Conservation (phyloP, 2,888 invertebrate species). For the Hypomecis punctinalis region DNA sequence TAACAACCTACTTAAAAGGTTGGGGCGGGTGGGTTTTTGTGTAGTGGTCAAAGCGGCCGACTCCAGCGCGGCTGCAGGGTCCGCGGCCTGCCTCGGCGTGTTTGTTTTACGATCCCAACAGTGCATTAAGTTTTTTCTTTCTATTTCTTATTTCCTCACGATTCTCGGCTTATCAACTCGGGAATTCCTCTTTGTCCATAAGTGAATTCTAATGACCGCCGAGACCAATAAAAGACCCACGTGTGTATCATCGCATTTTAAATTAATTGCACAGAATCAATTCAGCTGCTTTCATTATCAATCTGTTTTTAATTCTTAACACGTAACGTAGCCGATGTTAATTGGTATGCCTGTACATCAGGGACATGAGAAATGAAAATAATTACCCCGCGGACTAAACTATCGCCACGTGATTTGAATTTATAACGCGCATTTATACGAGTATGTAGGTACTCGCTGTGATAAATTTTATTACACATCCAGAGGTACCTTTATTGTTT, state of each 20-base stretch:
- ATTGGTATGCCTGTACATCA: slow-evolving; percentile 62
- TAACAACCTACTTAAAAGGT: slow-evolving; percentile 85
- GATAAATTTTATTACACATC: not conserved
- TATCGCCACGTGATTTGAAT: slow-evolving; percentile 3
- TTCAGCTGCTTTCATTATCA: not conserved
- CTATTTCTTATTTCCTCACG: slow-evolving; percentile 76
- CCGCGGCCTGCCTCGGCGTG: slow-evolving; percentile 75
- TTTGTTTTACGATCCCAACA: slow-evolving; percentile 84
- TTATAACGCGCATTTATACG: not conserved
- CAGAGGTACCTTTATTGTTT: not conserved
- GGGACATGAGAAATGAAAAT: slow-evolving; percentile 76
- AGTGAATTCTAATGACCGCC: slow-evolving; percentile 50
- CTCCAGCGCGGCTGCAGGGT: slow-evolving; percentile 69
- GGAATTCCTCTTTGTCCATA: slow-evolving; percentile 58
- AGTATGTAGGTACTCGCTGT: too few species aligned
- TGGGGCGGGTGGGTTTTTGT: slow-evolving; percentile 81
- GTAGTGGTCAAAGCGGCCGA: slow-evolving; percentile 78
- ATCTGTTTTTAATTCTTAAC: slow-evolving; percentile 59
- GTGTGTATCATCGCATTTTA: slow-evolving; percentile 22
- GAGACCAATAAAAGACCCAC: slow-evolving; percentile 25
- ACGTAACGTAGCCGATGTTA: slow-evolving; percentile 57
- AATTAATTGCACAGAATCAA: slow-evolving; percentile 24
- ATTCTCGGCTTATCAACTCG: slow-evolving; percentile 75
- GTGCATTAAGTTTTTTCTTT: slow-evolving; percentile 79
- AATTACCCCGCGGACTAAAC: slow-evolving; percentile 56